Evolutionary conservation across 2,888 invertebrate genomes (phyloP), one percentile per base, ranked within the genome.

Genomic region (Micropterix aruncella): DNA sequence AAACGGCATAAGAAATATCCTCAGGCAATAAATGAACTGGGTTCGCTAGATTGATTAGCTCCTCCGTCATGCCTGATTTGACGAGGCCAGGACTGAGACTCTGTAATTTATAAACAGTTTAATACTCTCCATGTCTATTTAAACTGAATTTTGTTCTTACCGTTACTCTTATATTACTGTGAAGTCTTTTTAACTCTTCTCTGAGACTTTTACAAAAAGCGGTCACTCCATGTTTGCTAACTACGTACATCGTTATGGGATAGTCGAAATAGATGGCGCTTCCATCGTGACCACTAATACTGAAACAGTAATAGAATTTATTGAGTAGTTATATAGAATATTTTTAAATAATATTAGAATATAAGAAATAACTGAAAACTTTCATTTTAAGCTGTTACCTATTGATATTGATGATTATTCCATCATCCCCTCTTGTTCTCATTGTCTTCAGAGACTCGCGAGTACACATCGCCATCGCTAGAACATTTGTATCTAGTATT

Each of bases 331-430:
- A n/a, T n/a, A n/a, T n/a, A n/a, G n/a, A n/a, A n/a, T n/a, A n/a
- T n/a, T n/a, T n/a, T n/a, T n/a, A n/a, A n/a, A n/a, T n/a, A n/a
- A n/a, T n/a, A n/a, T n/a, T n/a, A n/a, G n/a, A 38, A 40, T 7
- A 27, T 27, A 27, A 27, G 27, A 7, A 27, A 27, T 27, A 27
- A n/a, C n/a, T n/a, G n/a, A n/a, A n/a, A n/a, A n/a, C n/a, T n/a
- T n/a, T n/a, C n/a, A n/a, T n/a, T n/a, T 5, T 5, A 7, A 27
- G 27, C 27, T 5, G 3, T 50, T 52, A 75, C 78, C 78, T 80
- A 57, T 74, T 77, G 40, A 80, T 65, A 42, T 77, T 66, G 41
- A 81, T 63, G 48, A 80, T 72, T 49, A 80, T 79, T 0, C 77
- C 78, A 38, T 68, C 66, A 1, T 63, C 58, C 1, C 62, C 59